Conservation (phyloP, 2,797 vertebrate species). For the Xenopus petersii region DNA sequence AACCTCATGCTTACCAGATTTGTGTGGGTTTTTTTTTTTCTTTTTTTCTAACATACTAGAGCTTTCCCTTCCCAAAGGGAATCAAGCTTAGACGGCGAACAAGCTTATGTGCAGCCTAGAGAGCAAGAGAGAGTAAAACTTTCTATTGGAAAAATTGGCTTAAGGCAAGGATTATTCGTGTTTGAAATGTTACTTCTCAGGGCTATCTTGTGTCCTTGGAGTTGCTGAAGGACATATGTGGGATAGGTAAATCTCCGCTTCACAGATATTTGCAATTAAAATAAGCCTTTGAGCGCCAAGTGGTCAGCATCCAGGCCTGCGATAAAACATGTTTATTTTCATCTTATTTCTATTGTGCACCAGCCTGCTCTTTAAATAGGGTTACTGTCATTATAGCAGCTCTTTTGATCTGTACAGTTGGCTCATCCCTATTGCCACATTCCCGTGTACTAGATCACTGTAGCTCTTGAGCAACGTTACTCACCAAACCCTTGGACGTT, state of each 20-base stretch:
- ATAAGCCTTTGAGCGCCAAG: constrained; percentile 41
- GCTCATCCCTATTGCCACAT: too few species aligned
- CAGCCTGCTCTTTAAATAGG: neutral
- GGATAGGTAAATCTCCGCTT: constrained; percentile 43
- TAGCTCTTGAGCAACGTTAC: too few species aligned
- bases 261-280: constrained; percentile 47
- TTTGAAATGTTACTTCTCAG: constrained; percentile 46
- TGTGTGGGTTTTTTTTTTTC: constrained; percentile 42
- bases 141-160: constrained; percentile 48
- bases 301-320: constrained; percentile 35
- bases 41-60: constrained; percentile 22
- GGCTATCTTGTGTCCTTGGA: constrained; percentile 47
- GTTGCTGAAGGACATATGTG: constrained; percentile 49
- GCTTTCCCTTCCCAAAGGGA: constrained; percentile 41
- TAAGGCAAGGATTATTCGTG: constrained; percentile 48
- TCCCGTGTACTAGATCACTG: too few species aligned
- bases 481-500: too few species aligned
- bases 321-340: constrained; percentile 42
- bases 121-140: constrained; percentile 36
- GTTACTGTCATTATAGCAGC: constrained; percentile 3
- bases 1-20: constrained; percentile 36
- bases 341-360: constrained; percentile 16
- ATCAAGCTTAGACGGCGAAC: constrained; percentile 35
- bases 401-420: neutral
- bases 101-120: constrained; percentile 40